Conservation (phyloP, 1,140 invertebrate species). For the Daktulosphaira vitifoliae region DNA sequence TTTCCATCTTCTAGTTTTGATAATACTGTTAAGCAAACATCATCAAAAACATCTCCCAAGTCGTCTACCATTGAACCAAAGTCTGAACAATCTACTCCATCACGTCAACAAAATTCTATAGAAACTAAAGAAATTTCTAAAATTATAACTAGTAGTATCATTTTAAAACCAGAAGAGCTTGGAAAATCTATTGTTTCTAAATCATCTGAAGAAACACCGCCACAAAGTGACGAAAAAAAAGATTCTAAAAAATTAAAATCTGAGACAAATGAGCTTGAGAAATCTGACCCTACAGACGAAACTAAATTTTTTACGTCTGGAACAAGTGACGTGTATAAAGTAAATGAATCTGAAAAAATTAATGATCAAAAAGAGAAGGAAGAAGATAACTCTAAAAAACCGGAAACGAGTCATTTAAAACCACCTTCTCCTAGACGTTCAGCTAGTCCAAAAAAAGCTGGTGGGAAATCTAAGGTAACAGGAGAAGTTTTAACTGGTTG, state of each 20-base stretch:
- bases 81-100: too few relatives aligned
- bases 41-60: too few relatives aligned
- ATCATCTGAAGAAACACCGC: background rate
- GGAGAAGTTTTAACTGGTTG: constrained; percentile 58
- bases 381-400: constrained; percentile 29
- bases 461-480: constrained; percentile 57
- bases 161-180: constrained; percentile 32
- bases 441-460: constrained; percentile 45
- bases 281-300: background rate
- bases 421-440: constrained; percentile 35
- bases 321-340: background rate
- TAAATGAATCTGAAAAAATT: background rate
- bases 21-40: too few relatives aligned
- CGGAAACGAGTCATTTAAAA: constrained; percentile 2
- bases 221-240: constrained; percentile 13
- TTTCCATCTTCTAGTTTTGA: constrained; percentile 18
- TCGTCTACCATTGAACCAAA: too few relatives aligned
- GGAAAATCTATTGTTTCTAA: constrained; percentile 20
- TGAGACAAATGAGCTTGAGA: constrained; percentile 20
- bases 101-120: too few relatives aligned
- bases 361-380: background rate
- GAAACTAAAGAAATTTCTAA: too few relatives aligned
- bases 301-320: background rate
- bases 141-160: background rate
- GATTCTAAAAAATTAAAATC: constrained; percentile 18